phyloP scores from a whole-genome alignment of 2,888 invertebrate genomes.

The Serripes groenlandicus region DNA sequence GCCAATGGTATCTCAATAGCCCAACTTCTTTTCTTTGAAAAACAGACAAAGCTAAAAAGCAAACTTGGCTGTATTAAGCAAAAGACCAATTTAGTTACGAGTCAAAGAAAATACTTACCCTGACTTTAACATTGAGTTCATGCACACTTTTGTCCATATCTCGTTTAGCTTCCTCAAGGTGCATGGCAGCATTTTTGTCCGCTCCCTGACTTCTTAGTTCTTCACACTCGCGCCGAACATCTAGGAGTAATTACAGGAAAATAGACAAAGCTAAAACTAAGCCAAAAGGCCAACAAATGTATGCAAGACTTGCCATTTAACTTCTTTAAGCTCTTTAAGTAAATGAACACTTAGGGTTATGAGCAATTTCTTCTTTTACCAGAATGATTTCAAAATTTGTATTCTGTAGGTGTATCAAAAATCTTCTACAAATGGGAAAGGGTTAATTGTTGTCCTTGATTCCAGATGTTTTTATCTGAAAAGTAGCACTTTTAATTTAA shows the following conservation, averaged over 20 bases:
- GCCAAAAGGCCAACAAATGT: neutral
- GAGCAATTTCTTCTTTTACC: neutral
- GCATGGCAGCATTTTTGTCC: slow-evolving; percentile 52
- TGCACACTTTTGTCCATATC: slow-evolving; percentile 55
- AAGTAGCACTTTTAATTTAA: too few species aligned
- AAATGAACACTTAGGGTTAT: neutral
- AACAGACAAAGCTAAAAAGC: too few species aligned
- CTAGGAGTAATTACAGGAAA: slow-evolving; percentile 21
- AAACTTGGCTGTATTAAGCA: neutral
- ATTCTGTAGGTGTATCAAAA: neutral
- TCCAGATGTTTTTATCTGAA: too few species aligned
- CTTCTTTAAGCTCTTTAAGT: neutral
- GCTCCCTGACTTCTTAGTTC: slow-evolving; percentile 55
- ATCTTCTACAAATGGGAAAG: neutral
- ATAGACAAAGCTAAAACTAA: neutral
- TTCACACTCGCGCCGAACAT: slow-evolving; percentile 55
- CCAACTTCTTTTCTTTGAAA: too few species aligned
- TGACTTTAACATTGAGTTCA: slow-evolving; percentile 57
- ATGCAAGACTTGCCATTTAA: neutral
- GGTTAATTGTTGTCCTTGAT: neutral
- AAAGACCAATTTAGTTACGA: neutral
- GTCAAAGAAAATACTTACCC: too few species aligned
- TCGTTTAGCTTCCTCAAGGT: slow-evolving; percentile 51
- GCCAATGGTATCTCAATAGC: too few species aligned
- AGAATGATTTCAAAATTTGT: neutral